A percentile compares a stretch with the other conserved stretches of the same genome.
These are phyloP conservation scores for Panzeria rudis DNA, from an alignment of 2,888 invertebrate genomes.

Conservation along the genomic window DNA sequence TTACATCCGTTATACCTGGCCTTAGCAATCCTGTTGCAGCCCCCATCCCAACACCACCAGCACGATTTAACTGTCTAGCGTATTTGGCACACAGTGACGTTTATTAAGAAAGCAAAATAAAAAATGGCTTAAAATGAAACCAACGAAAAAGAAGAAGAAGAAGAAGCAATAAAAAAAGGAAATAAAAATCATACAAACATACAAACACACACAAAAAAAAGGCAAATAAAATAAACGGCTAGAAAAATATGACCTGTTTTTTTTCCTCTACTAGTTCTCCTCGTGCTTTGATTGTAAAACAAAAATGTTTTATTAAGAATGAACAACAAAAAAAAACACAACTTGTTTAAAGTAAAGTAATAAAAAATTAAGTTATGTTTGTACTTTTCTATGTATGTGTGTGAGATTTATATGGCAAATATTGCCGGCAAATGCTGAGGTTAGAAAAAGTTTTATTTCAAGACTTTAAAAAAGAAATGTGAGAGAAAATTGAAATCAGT, in stretches of 20 bases:
- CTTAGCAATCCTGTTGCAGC: background rate
- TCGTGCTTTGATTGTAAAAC: slow-evolving; percentile 38
- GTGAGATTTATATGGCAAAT: slow-evolving; percentile 15
- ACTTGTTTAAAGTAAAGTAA: slow-evolving; percentile 27
- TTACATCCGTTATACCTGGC: slow-evolving; percentile 18
- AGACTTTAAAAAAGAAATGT: slow-evolving; percentile 4
- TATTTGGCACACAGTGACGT: slow-evolving; percentile 57
- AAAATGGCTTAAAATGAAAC: slow-evolving; percentile 56
- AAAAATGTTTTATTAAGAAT: slow-evolving; percentile 35
- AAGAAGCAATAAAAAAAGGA: slow-evolving; percentile 9
- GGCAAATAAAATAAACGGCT: slow-evolving; percentile 56
- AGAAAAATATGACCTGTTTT: slow-evolving; percentile 59
- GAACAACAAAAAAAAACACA: background rate
- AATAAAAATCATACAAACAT: slow-evolving; percentile 3
- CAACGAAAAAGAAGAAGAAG: slow-evolving; percentile 24
- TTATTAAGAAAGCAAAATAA: slow-evolving; percentile 61
- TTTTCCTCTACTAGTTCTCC: background rate
- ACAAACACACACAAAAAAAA: background rate
- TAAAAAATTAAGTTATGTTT: slow-evolving; percentile 18
- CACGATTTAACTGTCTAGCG: slow-evolving; percentile 38
- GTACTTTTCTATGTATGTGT: slow-evolving; percentile 18
- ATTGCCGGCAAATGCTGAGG: slow-evolving; percentile 36
- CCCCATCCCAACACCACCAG: background rate
- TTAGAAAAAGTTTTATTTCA: background rate
- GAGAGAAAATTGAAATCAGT: slow-evolving; percentile 51